These are phyloP conservation scores for Daktulosphaira vitifoliae DNA, from an alignment of 1,140 invertebrate species.

Conservation along the genomic window DNA sequence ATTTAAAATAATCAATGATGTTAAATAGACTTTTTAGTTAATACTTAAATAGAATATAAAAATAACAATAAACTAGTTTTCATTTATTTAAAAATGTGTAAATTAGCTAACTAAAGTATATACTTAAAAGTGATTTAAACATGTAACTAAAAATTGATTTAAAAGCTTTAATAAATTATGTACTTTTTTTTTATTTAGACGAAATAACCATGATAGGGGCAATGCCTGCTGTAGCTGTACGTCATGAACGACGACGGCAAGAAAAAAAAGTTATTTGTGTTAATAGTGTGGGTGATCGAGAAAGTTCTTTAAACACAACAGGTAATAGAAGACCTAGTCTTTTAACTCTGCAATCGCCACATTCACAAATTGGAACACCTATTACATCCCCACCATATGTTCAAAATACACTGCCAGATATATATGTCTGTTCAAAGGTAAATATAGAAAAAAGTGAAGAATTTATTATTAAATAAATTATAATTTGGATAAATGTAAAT, in stretches of 20 bases:
- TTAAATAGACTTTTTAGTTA: too few species aligned
- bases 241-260: constrained; percentile 64
- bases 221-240: constrained; percentile 75
- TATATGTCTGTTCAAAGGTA: constrained; percentile 30
- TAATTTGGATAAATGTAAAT: too few species aligned
- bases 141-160: too few species aligned
- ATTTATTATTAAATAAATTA: too few species aligned
- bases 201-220: constrained; percentile 65
- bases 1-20: too few species aligned
- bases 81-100: too few species aligned
- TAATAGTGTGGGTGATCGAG: constrained; percentile 16
- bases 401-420: constrained; percentile 26
- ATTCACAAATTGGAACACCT: constrained; percentile 36
- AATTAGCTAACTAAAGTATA: too few species aligned
- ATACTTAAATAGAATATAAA: too few species aligned
- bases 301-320: constrained; percentile 9
- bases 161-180: too few species aligned
- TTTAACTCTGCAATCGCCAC: constrained; percentile 50
- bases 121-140: too few species aligned
- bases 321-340: constrained; percentile 53
- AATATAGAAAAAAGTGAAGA: too few species aligned
- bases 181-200: constrained; percentile 37
- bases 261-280: constrained; percentile 48
- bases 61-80: too few species aligned
- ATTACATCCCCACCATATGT: constrained; percentile 21